Conservation (phyloP, 2,888 invertebrate species). For the Lumbricus terrestris region DNA sequence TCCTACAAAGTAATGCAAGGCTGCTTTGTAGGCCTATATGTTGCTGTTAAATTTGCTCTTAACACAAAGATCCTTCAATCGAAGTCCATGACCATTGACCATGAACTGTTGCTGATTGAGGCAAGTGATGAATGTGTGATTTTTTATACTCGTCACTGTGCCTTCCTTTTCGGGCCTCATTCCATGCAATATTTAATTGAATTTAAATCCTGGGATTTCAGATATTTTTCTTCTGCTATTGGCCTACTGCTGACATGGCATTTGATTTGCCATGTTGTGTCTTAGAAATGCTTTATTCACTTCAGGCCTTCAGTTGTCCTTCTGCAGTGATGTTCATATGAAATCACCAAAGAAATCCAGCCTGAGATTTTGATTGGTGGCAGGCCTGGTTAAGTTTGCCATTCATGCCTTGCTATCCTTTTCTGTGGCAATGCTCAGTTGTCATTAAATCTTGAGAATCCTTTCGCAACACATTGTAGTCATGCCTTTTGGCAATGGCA, state of each 20-base stretch:
- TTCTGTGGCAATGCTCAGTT: no score
- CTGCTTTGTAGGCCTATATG: no score
- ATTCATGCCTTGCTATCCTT: no score
- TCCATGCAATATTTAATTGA: neutral
- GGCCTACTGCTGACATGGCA: neutral
- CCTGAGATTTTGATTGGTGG: no score
- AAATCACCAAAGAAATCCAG: no score
- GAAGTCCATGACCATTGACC: neutral
- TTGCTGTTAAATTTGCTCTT: neutral
- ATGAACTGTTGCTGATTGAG: neutral
- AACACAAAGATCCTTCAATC: neutral
- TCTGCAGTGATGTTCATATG: no score
- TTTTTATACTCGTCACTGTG: neutral
- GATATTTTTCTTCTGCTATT: neutral
- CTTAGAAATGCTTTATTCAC: neutral
- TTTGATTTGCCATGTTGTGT: neutral
- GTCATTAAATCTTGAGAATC: no score
- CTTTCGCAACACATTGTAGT: no score
- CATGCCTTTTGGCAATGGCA: no score
- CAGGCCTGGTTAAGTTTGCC: no score
- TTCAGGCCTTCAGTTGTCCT: neutral
- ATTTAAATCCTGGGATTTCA: no score
- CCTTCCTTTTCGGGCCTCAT: neutral
- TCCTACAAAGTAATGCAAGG: neutral
- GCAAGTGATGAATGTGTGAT: neutral